Evolutionary conservation across 2,113 vertebrate species (phyloP), one percentile per base, ranked within the genome.

Genomic region (Embiotoca jacksoni): DNA sequence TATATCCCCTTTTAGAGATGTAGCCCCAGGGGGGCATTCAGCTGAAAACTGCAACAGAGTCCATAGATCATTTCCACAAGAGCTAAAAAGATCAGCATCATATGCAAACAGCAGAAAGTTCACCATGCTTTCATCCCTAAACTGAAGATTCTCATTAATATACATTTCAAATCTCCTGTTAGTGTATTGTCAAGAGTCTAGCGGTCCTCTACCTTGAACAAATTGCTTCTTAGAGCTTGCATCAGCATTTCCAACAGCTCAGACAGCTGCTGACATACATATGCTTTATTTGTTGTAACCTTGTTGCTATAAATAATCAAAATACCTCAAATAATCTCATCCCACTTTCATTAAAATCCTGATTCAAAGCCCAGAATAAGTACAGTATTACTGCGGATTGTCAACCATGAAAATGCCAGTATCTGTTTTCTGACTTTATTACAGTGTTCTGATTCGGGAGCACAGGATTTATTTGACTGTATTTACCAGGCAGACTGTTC

Each of bases 371-470:
- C 13, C 33, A 47, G 58, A 52, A 1, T 16, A 9, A 23, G 23
- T 46, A 7, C 7, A 62, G 15, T 16, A 62, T 66, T 36, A 33
- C 8, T 63, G 31, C 69, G n/a, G 33, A 37, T n/a, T 37, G 46
- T 61, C 56, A 66, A 47, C 36, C 78, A 55, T 65, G 36, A 75
- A 80, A 75, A 35, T 72, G 41, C 4, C 64, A 47, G 30, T 41
- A 44, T 75, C 3, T 46, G 39, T 62, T 63, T 65, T 59, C 33
- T 68, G 79, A 67, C 30, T 60, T 56, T 32, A 58, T 83, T 78
- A 78, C 53, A 77, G 75, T 59, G 41, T 74, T 79, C 52, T 65
- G 62, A 67, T 82, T 76, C 10, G 35, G 16, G n/a, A 33, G 23
- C 23, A 2, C 64, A 62, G 54, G 30, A 57, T 53, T 78, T 46